Evolutionary conservation across 2,113 vertebrate species (phyloP).

Genomic region (Sminthopsis crassicaudata): DNA sequence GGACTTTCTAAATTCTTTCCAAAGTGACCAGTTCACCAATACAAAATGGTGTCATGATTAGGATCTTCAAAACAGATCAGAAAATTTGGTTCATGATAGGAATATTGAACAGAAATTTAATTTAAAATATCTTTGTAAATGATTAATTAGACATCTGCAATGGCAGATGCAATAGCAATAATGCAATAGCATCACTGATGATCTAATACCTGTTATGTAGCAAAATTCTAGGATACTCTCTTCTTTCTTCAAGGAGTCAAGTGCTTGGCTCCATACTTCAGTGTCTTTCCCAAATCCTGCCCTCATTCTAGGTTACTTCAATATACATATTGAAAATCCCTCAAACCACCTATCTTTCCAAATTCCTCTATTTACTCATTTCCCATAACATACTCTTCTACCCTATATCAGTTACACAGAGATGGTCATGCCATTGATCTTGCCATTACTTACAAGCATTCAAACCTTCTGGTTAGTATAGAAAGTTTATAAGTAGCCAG

Average conservation of each 20-base stretch:
- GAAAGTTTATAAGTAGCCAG: neutral
- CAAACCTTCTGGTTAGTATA: neutral
- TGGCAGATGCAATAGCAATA: neutral
- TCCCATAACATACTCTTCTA: neutral
- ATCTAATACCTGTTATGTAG: neutral
- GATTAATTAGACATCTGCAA: neutral
- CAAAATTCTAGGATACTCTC: neutral
- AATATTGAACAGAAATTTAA: neutral
- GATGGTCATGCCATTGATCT: neutral
- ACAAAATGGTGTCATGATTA: no score
- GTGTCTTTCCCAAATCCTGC: neutral
- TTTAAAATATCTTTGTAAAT: neutral
- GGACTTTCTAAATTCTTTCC: no score
- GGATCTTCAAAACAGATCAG: no score
- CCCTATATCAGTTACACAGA: no score
- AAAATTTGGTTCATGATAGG: no score
- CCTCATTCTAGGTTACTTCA: neutral
- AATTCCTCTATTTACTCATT: neutral
- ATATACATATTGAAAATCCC: neutral
- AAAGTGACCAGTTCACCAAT: no score
- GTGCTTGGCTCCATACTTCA: neutral
- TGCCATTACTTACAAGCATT: neutral
- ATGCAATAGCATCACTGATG: neutral
- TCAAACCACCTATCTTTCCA: neutral
- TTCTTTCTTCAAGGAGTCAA: neutral